Base-by-base conservation (phyloP, 2,797 vertebrate genomes). In the Falco cherrug region DNA sequence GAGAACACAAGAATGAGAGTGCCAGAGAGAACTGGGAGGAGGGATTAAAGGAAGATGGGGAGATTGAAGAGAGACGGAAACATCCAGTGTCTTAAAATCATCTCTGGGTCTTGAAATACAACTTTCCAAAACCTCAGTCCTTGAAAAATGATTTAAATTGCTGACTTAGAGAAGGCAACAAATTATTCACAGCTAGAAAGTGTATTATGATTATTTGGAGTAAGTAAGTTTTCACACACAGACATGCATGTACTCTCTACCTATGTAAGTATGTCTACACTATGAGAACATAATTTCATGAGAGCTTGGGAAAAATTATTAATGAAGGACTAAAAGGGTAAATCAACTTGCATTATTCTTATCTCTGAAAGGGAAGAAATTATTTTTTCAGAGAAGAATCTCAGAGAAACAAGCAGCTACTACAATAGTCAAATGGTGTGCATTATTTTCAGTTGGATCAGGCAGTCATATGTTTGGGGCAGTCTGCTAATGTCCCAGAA, bases 21-120 rank as follows among this genome's bases (percentile, higher is more conserved):
- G 43, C 43, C 17, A 6, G 16, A 45, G 16, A 17, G 16, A 45
- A 45, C 43, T 8, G 43, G 43, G 17, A 18, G 43, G 43, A 18
- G 41, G 16, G 41, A 43, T 43, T 45, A 45, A 45, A 45, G 43
- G 43, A 45, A 45, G 43, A 45, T 18, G 17, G 43, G 43, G 43
- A 18, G 17, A 17, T 7, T 18, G 48, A 5, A 3, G 16, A 59
- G 11, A 24, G 4, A 68, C 2, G 25, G 0, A 51, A 4, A 61
- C 2, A 61, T 41, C 10, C 28, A 7, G 2, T 22, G 5, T 26
- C 43, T 73, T 87, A 71, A 90, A 84, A 87, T 33, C 0, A 5
- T 21, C 35, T 2, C 28, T 17, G 11, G 6, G 11, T 80, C 69
- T 77, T 68, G n/a, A 37, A 45, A 60, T 83, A 51, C 5, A 25